Evolutionary conservation across 2,888 invertebrate genomes (phyloP), one percentile per base, ranked within the genome.

Genomic region (Lepidocyrtinus sp.): DNA sequence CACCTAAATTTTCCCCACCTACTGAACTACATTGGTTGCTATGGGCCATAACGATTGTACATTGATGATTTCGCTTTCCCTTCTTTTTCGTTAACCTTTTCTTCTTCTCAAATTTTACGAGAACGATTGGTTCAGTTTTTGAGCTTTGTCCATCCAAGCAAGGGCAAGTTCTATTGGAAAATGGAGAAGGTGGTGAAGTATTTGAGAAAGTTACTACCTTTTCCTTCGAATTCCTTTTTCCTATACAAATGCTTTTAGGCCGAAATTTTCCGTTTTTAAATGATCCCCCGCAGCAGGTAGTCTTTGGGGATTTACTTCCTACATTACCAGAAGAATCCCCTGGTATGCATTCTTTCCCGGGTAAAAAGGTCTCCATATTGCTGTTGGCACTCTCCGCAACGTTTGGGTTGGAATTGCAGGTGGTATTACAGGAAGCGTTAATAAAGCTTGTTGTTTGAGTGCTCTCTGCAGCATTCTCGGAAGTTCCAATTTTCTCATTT

Each of bases 71-170:
- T 1, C 84, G 68, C 50, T 75, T 71, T 27, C 70, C 68, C 63
- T 82, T 80, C 19, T 68, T 73, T 50, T 50, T 67, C 19, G 45
- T 71, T 61, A 26, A 9, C 15, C 74, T 75, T 19, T 71, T 77
- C 19, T 77, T 69, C 74, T 84, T 81, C 25, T 85, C 84, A 73
- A 86, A 86, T 63, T 86, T 86, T 0, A 85, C 84, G 7, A 86
- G 36, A 9, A 86, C 83, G 26, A 86, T 83, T 1, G 85, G 85
- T 19, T 86, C 85, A 15, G 82, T 82, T 62, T 65, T 78, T 67
- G 72, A 67, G 68, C 27, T 61, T 45, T 72, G 67, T 24, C 67
- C 72, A n/a, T 78, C 76, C 59, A 77, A 71, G 19, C 68, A 75
- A 2, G 63, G 15, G 15, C 73, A 72, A 24, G 12, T 36, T 19